phyloP scores from a whole-genome alignment of 2,888 invertebrate genomes.

The Tiliacea aurago region DNA sequence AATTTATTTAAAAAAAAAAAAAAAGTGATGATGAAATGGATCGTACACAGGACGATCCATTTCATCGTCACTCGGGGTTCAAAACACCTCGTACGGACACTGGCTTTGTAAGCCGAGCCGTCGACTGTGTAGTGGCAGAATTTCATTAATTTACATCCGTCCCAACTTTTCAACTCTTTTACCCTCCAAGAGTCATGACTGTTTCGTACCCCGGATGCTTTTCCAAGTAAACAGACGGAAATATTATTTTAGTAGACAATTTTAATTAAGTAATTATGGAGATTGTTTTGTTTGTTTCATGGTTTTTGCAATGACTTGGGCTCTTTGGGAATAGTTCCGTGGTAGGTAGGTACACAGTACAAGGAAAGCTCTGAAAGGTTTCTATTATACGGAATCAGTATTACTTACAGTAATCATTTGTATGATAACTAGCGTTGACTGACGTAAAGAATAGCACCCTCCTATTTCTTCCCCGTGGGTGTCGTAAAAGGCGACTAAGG shows the following conservation, averaged over 20 bases:
- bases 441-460: no score
- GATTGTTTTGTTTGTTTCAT: not conserved
- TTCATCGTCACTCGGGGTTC: conserved; percentile 33
- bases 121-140: conserved; percentile 70
- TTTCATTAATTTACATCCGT: conserved; percentile 87
- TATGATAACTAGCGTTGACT: no score
- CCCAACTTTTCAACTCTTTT: conserved; percentile 74
- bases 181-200: conserved; percentile 73
- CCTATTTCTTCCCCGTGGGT: no score
- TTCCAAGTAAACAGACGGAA: conserved; percentile 51
- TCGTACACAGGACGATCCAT: conserved; percentile 43
- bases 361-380: not conserved
- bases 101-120: conserved; percentile 75
- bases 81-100: conserved; percentile 56
- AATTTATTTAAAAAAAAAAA: not conserved
- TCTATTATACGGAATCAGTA: not conserved
- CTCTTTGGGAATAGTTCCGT: not conserved
- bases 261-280: conserved; percentile 33
- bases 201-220: conserved; percentile 70
- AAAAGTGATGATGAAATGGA: no score
- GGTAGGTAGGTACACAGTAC: not conserved
- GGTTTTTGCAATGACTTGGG: not conserved
- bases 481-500: no score
- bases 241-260: conserved; percentile 31
- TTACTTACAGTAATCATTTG: no score